Percentiles rank a stretch among this genome's conserved stretches.
These are phyloP conservation scores for Musca domestica DNA, from an alignment of 1,140 invertebrate genomes.

Conservation along the genomic window DNA sequence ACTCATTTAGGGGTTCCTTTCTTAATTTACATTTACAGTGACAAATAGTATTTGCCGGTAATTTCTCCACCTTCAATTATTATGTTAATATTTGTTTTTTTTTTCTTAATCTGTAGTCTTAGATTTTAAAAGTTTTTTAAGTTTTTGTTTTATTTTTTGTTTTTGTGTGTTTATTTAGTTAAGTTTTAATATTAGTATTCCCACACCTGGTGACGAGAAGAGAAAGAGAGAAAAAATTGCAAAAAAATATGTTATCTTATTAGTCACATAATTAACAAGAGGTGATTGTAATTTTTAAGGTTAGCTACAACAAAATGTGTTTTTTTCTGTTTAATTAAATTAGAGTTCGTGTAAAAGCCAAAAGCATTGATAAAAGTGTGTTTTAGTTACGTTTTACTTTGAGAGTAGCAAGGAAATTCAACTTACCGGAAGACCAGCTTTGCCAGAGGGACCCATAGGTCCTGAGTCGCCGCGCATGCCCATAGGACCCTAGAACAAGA, in stretches of 20 bases:
- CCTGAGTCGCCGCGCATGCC: slow-evolving; percentile 78
- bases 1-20: background rate
- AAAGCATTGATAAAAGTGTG: slow-evolving; percentile 12
- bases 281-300: background rate
- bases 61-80: slow-evolving; percentile 18
- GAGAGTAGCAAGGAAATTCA: background rate
- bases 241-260: slow-evolving; percentile 27
- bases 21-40: background rate
- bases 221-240: slow-evolving; percentile 29
- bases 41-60: slow-evolving; percentile 18
- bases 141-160: background rate
- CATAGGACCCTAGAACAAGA: slow-evolving; percentile 72
- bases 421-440: slow-evolving; percentile 76
- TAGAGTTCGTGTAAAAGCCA: background rate
- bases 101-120: slow-evolving; percentile 10
- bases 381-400: background rate
- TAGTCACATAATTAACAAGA: slow-evolving; percentile 1
- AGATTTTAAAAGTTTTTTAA: slow-evolving; percentile 7
- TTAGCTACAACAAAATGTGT: slow-evolving; percentile 29
- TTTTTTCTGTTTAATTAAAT: background rate
- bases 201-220: slow-evolving; percentile 52
- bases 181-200: slow-evolving; percentile 49
- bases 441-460: slow-evolving; percentile 72
- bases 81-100: slow-evolving; percentile 18
- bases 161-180: slow-evolving; percentile 23